Base-by-base conservation (phyloP, 2,113 vertebrate genomes). In the Tupaia chinensis region DNA sequence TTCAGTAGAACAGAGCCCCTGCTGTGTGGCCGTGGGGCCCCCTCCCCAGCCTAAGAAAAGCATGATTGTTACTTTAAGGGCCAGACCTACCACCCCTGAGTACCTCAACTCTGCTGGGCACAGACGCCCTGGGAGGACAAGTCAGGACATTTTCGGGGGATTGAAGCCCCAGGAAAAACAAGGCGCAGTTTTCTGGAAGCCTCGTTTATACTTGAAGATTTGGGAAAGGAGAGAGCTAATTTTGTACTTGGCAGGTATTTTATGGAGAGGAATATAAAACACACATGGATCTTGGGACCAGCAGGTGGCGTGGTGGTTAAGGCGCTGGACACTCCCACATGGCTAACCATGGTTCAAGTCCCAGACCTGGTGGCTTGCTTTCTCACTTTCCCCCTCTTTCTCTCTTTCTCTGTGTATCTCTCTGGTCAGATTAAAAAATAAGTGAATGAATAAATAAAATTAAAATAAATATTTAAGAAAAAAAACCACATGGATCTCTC, bases 181-280 rank as follows among this genome's bases (percentile, higher is more conserved):
- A 10, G 66, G 32, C 78, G 66, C 22, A 15, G 89, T 60, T 77
- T 83, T 68, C 17, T 78, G 58, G 66, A 44, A 44, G 22, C 85
- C 56, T 93, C 74, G 9, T 72, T 77, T 84, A 88, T 27, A n/a
- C 76, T 69, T n/a, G 60, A 83, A 81, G 82, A 83, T 72, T 74
- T 53, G 70, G 79, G 17, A 53, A 79, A 81, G 79, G 66, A 29
- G 69, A 65, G 76, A 65, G 80, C 88, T 94, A 68, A 83, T 94
- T 95, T 93, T 79, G 22, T 81, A 29, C 44, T 15, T 79, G 65
- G 82, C 76, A 93, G 66, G 12, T 73, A 25, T 19, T 53, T 61
- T 19, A 9, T 4, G 44, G 65, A 58, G 44, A 80, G 29, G 60
- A 32, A 83, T 22, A 68, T 87, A 66, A 22, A 87, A 19, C 20